Base-by-base conservation (phyloP, 2,888 invertebrate genomes). In the Watsonalla binaria region DNA sequence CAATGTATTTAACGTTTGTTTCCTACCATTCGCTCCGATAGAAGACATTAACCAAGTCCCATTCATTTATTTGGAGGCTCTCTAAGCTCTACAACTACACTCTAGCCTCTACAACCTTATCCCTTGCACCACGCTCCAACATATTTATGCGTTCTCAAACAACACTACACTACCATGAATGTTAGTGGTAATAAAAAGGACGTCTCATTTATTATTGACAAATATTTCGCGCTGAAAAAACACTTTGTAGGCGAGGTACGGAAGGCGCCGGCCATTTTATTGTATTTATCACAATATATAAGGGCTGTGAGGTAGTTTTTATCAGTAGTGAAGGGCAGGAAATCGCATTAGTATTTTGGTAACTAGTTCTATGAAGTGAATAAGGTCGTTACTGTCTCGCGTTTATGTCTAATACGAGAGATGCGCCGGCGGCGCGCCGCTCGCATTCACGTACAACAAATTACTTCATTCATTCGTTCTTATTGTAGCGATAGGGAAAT, bases 161-260 rank as follows among this genome's bases (percentile, higher is more conserved):
- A 77, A 72, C 72, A 76, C 72, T 74, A 66, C 67, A 72, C 76
- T 74, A 63, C 78, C 65, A 77, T 80, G 78, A 82, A 83, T 80
- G 80, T 82, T 82, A 73, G 76, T 71, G 67, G 76, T 78, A 81
- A 86, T 89, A 89, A 88, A 89, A 84, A 73, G 84, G 79, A 90
- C 86, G 85, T 87, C 89, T 90, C 86, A 89, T 87, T 90, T 89
- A 90, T 88, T 90, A 88, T 89, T 90, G 86, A 89, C 87, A 90
- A 89, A 90, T 89, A 89, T 89, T 89, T 88, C 87, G 84, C 85
- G 75, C 74, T 72, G 65, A 83, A 86, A 86, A 81, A 85, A 80
- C 73, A 74, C 73, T 76, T 73, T 59, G 80, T 77, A 77, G 66
- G 65, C 64, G 64, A 66, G 71, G 79, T 84, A 85, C 87, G 84